Conservation (phyloP, 2,113 vertebrate genomes). For the Petaurus breviceps region DNA sequence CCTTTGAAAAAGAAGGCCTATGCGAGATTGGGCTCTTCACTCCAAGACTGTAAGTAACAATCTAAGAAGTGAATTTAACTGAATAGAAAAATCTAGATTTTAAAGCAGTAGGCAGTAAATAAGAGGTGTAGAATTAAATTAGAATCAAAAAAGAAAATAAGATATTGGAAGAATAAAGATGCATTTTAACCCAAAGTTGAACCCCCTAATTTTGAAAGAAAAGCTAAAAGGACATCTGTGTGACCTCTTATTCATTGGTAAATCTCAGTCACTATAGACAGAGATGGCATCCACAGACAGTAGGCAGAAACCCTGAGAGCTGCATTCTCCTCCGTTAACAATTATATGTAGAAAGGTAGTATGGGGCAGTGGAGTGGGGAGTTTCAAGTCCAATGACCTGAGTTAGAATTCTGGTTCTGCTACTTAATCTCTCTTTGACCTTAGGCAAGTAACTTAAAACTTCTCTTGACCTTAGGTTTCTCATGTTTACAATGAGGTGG, state of each 20-base stretch:
- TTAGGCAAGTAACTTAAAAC: not conserved
- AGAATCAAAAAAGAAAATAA: conserved; percentile 19
- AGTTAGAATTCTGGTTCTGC: not conserved
- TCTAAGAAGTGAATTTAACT: conserved; percentile 3
- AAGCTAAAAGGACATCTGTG: not conserved
- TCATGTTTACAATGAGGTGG: not conserved
- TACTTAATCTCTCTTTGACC: not conserved
- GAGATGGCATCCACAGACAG: not conserved
- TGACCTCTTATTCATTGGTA: not conserved
- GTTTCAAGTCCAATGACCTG: not conserved
- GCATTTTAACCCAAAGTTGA: not conserved
- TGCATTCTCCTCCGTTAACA: not conserved
- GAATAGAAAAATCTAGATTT: not conserved
- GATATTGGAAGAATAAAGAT: conserved; percentile 2
- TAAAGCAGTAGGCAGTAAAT: not conserved
- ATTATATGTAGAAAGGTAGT: not conserved
- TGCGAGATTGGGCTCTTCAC: not conserved
- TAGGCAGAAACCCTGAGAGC: not conserved
- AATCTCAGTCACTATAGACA: not conserved
- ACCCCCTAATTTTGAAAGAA: conserved; percentile 4
- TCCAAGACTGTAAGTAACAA: not conserved
- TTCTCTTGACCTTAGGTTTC: not conserved
- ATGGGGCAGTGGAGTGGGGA: not conserved
- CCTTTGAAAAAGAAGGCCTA: conserved; percentile 11
- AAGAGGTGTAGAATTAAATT: not conserved